Evolutionary conservation across 2,888 invertebrate genomes (phyloP), one percentile per base, ranked within the genome.

Genomic region (Caenorhabditis sp.): DNA sequence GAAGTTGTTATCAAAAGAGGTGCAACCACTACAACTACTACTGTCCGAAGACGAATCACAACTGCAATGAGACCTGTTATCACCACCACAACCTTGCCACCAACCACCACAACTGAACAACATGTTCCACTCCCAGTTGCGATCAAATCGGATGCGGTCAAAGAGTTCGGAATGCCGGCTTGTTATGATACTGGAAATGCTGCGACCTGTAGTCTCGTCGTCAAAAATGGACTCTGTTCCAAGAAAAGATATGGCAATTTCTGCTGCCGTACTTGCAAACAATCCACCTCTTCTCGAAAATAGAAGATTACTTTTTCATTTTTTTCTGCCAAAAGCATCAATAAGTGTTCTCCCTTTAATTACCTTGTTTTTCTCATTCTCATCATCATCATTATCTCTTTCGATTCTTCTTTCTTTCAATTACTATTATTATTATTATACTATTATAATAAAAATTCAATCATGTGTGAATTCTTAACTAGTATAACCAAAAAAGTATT

Each of bases 181-280:
- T 72, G 72, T 26, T 54, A 65, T 21, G 72, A 72, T 26, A 26
- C 49, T 27, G 83, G 83, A 43, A 81, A 66, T 51, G 51, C 61
- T 10, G 66, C 51, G 23, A 83, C 79, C 5, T 84, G 84, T 60
- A 60, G 65, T 10, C 53, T 84, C 60, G 76, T 85, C 58, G 73
- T 79, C 24, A 76, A 76, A 62, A 79, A 75, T 50, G 78, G 79
- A 1, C 75, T 86, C 19, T 86, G 86, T 66, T 58, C 58, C 24
- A 84, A 81, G 64, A 72, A 81, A 60, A 74, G 86, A 27, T 86
- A 83, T 65, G 82, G 81, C n/a, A 70, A 74, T 8, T 80, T 76
- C 78, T 86, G 86, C 75, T 86, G 86, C 63, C 57, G 67, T 26
- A 84, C 83, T 14, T 86, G 86, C 69, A 65, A 67, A 37, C n/a